Evolutionary conservation across 1,140 invertebrate genomes (phyloP).

Genomic region (Orchestia grillus): DNA sequence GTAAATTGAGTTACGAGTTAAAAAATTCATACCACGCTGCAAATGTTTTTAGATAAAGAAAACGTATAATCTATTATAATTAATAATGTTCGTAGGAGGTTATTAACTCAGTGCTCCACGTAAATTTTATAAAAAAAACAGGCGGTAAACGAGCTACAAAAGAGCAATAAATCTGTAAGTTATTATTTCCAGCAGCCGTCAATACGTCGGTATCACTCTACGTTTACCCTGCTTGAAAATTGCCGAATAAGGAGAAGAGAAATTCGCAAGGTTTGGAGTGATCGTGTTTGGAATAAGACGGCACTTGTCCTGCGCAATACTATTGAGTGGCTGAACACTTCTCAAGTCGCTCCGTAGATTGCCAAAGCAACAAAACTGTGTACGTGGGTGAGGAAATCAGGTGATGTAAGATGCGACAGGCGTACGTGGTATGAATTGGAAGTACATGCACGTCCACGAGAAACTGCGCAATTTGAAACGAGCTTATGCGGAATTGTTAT

Average conservation of each 20-base stretch:
- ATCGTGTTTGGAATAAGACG: background rate
- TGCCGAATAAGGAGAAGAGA: background rate
- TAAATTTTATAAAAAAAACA: background rate
- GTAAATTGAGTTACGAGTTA: background rate
- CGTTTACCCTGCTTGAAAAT: background rate
- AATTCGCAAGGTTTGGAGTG: background rate
- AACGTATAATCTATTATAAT: background rate
- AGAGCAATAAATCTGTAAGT: background rate
- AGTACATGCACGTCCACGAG: background rate
- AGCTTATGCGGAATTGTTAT: background rate
- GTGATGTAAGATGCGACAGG: background rate
- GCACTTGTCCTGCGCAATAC: background rate
- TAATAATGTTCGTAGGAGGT: no score
- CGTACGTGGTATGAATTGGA: background rate
- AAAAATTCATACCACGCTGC: background rate
- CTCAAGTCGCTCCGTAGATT: background rate
- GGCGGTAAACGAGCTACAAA: background rate
- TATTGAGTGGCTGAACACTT: background rate
- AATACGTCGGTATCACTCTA: background rate
- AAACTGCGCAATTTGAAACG: background rate
- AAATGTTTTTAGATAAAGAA: background rate
- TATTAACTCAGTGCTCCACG: background rate
- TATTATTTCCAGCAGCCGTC: background rate
- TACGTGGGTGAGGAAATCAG: background rate
- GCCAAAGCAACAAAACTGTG: background rate